Evolutionary conservation across 2,797 vertebrate species (phyloP), one percentile per base, ranked within the genome.

Genomic region (Menidia menidia): DNA sequence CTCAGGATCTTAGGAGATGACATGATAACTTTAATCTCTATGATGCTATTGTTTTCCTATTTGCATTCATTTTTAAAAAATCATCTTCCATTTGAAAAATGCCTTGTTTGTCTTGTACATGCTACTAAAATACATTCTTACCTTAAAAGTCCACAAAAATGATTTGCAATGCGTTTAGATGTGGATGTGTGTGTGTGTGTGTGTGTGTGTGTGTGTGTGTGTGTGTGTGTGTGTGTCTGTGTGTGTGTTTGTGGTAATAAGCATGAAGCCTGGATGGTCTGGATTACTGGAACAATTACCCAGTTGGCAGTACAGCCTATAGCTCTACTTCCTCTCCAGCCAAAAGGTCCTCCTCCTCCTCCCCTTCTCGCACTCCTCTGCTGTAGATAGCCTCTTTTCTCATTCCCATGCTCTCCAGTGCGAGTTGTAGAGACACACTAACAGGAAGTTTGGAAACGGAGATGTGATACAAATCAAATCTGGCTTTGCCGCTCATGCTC

Each of bases 361-460:
- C 13, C 18, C 30, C 32, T 31, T 16, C 71, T 39, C 39, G 10
- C 25, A 25, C 25, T 25, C 44, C n/a, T 8, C 45, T 74, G 59
- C 45, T 55, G 33, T 60, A 64, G 43, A n/a, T 45, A 42, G 64
- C 30, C 54, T 42, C 18, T 18, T 63, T 62, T 43, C 48, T 35
- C 54, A 57, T 43, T 70, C 73, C 61, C 83, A 10, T 68, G 65
- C 79, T 70, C 72, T 70, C 67, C 51, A 18, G 59, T 32, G 65
- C 75, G 73, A 64, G 67, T 59, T 56, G 56, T 35, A 51, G 60
- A 84, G 80, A 83, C 78, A 78, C 75, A 87, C 77, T 76, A 88
- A 84, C 79, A 89, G 72, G 80, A 86, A 80, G 80, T 76, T 86
- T 80, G 86, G 78, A 88, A 80, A 87, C 77, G 71, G 80, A 85